Conservation (phyloP, 1,140 invertebrate genomes). For the Agrilus planipennis region DNA sequence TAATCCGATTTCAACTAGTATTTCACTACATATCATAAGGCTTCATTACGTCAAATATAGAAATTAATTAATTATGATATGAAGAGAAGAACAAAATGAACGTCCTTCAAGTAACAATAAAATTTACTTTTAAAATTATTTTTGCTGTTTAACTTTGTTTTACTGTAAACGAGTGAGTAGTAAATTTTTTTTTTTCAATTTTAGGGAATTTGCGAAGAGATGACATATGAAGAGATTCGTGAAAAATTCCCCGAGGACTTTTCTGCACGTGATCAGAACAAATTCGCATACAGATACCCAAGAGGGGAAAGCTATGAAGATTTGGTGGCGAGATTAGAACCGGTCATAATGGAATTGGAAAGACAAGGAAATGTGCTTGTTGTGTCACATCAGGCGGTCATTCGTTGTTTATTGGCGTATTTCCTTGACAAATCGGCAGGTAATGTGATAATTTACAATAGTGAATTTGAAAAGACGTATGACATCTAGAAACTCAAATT, state of each 20-base stretch:
- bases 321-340: conserved; percentile 87
- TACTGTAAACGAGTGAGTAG: too few relatives aligned
- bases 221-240: conserved; percentile 98
- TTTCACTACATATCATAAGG: too few relatives aligned
- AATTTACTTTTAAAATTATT: neutral
- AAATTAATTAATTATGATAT: neutral
- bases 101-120: neutral
- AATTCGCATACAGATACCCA: conserved; percentile 97
- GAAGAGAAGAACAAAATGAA: neutral
- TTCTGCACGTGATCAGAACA: conserved; percentile 88
- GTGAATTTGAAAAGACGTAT: too few relatives aligned
- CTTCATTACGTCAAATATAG: too few relatives aligned
- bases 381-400: conserved; percentile 94
- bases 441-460: too few relatives aligned
- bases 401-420: conserved; percentile 93
- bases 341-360: conserved; percentile 98
- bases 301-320: conserved; percentile 97
- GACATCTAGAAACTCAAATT: too few relatives aligned
- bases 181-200: conserved; percentile 25
- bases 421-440: conserved; percentile 93
- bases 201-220: conserved; percentile 97
- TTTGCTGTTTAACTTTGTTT: conserved; percentile 2
- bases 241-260: conserved; percentile 93
- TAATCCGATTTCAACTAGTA: too few relatives aligned
- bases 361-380: conserved; percentile 96